Evolutionary conservation across 1,140 invertebrate genomes (phyloP).

Genomic region (Diabrotica virgifera): DNA sequence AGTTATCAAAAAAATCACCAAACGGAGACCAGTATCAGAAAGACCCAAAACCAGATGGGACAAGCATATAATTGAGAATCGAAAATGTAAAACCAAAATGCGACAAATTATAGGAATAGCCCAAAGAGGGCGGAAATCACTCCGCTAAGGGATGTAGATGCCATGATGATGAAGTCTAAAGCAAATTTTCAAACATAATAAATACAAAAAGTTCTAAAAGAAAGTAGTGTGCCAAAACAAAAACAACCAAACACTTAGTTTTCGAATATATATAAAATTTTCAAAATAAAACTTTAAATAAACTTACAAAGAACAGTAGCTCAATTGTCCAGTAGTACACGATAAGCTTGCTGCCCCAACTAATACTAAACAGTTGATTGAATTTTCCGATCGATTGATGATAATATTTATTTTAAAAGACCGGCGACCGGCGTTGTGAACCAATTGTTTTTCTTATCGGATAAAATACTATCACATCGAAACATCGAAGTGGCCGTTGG

Average conservation of each 20-base stretch:
- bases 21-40: too few relatives aligned
- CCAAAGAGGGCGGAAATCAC: too few relatives aligned
- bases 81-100: too few relatives aligned
- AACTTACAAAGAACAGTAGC: neutral
- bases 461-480: neutral
- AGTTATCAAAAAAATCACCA: too few relatives aligned
- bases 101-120: too few relatives aligned
- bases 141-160: too few relatives aligned
- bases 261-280: neutral
- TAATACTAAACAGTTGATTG: neutral
- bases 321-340: neutral
- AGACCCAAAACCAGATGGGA: too few relatives aligned
- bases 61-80: too few relatives aligned
- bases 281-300: neutral
- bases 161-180: too few relatives aligned
- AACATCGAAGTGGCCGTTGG: neutral
- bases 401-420: slow-evolving; percentile 1
- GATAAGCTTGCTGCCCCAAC: neutral
- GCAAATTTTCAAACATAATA: too few relatives aligned
- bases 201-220: neutral
- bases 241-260: neutral
- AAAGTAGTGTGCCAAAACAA: neutral
- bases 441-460: neutral
- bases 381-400: neutral
- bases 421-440: neutral